Percentiles rank a stretch among this genome's conserved stretches.
phyloP scores from a whole-genome alignment of 1,140 invertebrate genomes.

The Sarcophaga peregrina region DNA sequence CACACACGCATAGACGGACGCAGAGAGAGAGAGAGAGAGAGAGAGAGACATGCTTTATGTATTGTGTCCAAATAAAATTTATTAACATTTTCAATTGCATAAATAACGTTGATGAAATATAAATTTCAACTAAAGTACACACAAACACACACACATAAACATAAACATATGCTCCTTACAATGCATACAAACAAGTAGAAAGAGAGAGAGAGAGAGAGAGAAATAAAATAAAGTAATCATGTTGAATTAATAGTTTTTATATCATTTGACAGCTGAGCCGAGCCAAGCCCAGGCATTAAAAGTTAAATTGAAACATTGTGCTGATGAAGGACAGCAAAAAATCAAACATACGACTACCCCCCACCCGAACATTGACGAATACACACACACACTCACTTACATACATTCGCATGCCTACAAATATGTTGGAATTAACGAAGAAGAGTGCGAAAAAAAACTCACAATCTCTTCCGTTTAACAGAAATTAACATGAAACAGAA shows the following conservation, averaged over 20 bases:
- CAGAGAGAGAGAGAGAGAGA: too few species aligned
- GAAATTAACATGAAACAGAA: constrained; percentile 12
- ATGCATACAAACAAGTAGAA: not conserved
- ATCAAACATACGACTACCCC: too few species aligned
- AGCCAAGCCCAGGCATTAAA: not conserved
- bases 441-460: too few species aligned
- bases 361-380: too few species aligned
- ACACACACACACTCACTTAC: too few species aligned
- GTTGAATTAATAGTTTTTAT: constrained; percentile 3
- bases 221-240: not conserved
- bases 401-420: too few species aligned
- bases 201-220: not conserved
- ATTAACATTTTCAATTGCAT: constrained; percentile 2
- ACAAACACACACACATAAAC: too few species aligned
- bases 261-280: not conserved
- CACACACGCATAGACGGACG: too few species aligned
- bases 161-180: too few species aligned
- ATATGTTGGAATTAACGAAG: too few species aligned
- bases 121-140: too few species aligned
- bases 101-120: not conserved
- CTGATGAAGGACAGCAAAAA: not conserved
- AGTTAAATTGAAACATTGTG: constrained; percentile 5
- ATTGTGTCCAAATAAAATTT: not conserved
- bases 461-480: constrained; percentile 2
- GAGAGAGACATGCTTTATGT: not conserved